A percentile compares a stretch with the other conserved stretches of the same genome.
Conservation (phyloP, 2,113 vertebrate species). For the Athene noctua region DNA sequence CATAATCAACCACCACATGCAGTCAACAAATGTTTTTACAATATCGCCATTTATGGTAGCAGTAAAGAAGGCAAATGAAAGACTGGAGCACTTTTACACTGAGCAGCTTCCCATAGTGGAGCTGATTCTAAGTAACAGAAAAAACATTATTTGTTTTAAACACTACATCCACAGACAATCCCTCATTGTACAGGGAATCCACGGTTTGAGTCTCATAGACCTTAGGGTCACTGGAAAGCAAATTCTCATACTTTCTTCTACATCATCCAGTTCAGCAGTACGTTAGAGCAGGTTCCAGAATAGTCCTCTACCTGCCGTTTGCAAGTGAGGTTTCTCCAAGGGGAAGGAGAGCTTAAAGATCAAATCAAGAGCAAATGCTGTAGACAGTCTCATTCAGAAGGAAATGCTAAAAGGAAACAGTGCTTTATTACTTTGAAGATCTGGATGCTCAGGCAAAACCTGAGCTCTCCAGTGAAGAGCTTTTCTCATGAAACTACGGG, state of each 20-base stretch:
- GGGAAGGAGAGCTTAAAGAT: not conserved
- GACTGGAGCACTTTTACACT: not conserved
- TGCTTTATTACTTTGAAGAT: not conserved
- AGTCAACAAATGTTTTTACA: slow-evolving; percentile 19
- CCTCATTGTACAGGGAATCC: not conserved
- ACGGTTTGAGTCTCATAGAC: not conserved
- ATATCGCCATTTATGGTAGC: slow-evolving; percentile 45
- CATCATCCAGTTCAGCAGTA: not conserved
- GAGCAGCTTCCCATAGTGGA: not conserved
- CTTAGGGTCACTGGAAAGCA: not conserved
- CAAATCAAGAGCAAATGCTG: not conserved
- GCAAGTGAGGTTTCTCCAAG: not conserved
- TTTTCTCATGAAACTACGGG: not conserved
- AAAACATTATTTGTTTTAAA: not conserved
- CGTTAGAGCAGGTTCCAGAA: not conserved
- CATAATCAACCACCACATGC: not conserved
- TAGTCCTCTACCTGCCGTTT: not conserved
- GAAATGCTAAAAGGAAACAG: not conserved
- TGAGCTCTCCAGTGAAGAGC: not conserved
- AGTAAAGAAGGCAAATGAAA: not conserved
- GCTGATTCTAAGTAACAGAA: not conserved
- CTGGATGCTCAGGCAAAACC: not conserved
- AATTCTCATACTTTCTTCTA: not conserved
- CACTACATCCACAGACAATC: not conserved
- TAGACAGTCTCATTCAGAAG: not conserved